Conservation (phyloP, 1,140 invertebrate genomes). For the Brachionus rotundiformis region DNA sequence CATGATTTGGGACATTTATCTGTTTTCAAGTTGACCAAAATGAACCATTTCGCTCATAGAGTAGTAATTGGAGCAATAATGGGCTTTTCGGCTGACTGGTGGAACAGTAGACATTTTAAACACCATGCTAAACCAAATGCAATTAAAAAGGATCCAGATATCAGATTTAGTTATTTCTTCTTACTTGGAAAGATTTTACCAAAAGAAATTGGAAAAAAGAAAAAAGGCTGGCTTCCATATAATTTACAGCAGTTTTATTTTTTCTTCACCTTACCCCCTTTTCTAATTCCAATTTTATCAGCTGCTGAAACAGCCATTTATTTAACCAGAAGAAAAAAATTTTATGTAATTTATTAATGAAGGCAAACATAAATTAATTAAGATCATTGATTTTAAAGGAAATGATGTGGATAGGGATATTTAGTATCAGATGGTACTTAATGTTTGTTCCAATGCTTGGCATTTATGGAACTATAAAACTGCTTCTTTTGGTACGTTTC, state of each 20-base stretch:
- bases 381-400: too few relatives aligned
- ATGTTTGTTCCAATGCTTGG: slow-evolving; percentile 26
- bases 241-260: slow-evolving; percentile 56
- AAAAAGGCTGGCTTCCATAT: slow-evolving; percentile 54
- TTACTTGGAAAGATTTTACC: slow-evolving; percentile 56
- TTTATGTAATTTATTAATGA: not conserved
- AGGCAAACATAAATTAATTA: too few relatives aligned
- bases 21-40: slow-evolving; percentile 52
- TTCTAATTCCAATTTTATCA: slow-evolving; percentile 11
- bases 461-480: slow-evolving; percentile 48
- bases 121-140: slow-evolving; percentile 64
- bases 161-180: slow-evolving; percentile 58
- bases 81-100: slow-evolving; percentile 56
- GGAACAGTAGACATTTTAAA: slow-evolving; percentile 63
- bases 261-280: slow-evolving; percentile 47
- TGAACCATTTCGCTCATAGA: slow-evolving; percentile 53
- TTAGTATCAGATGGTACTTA: not conserved
- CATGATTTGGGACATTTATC: slow-evolving; percentile 55
- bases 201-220: slow-evolving; percentile 44
- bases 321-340: not conserved
- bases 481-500: slow-evolving; percentile 5
- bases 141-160: slow-evolving; percentile 60
- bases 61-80: slow-evolving; percentile 53
- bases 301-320: not conserved
- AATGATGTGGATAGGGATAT: not conserved